Evolutionary conservation across 2,888 invertebrate species (phyloP).

Genomic region (Pachycephus smyrnensis): DNA sequence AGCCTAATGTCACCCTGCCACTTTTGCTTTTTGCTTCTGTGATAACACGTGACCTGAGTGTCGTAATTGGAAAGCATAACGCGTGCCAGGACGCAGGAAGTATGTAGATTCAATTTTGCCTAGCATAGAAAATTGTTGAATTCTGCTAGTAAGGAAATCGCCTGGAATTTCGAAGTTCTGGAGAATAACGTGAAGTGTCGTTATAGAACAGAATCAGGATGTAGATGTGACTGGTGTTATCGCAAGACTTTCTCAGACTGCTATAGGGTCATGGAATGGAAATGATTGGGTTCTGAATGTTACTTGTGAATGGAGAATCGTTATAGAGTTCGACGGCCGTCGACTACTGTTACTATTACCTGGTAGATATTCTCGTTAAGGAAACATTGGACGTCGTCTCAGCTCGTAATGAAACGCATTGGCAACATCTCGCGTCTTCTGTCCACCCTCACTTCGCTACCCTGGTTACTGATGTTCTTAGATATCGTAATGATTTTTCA

Average conservation of each 20-base stretch:
- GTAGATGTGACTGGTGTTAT: background rate
- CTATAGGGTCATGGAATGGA: background rate
- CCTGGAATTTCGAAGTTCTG: background rate
- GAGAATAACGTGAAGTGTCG: background rate
- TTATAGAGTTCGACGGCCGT: background rate
- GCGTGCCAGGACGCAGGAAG: background rate
- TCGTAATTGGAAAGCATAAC: background rate
- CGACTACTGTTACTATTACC: background rate
- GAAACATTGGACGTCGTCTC: background rate
- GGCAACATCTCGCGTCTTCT: background rate
- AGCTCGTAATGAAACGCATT: conserved; percentile 30
- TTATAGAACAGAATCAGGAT: background rate
- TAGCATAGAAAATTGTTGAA: background rate
- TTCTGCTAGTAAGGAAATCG: background rate
- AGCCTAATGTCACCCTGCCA: conserved; percentile 4
- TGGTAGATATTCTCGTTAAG: background rate
- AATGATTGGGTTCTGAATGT: background rate
- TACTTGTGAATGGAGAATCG: background rate
- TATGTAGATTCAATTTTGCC: background rate
- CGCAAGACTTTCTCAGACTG: background rate
- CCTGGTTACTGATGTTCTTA: conserved; percentile 3
- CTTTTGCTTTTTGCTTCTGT: background rate
- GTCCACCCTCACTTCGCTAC: background rate
- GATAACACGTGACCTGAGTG: background rate
- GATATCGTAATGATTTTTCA: conserved; percentile 48